phyloP scores from a whole-genome alignment of 2,113 vertebrate genomes.

The Neomonachus schauinslandi region DNA sequence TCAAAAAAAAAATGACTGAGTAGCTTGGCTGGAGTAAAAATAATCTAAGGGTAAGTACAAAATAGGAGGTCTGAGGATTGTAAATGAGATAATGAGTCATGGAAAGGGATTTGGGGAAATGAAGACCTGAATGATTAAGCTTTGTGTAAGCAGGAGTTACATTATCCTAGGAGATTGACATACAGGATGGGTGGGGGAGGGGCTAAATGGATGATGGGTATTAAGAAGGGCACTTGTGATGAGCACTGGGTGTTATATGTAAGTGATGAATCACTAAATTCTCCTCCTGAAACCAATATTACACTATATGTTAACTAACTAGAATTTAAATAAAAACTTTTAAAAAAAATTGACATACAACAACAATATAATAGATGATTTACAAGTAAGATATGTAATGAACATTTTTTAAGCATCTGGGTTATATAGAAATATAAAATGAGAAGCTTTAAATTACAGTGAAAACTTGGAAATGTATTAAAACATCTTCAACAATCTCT shows the following conservation, averaged over 20 bases:
- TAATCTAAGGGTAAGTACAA: not conserved
- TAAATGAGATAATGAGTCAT: not conserved
- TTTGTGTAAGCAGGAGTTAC: not conserved
- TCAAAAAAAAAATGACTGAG: not conserved
- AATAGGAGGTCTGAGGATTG: not conserved
- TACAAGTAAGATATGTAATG: not conserved
- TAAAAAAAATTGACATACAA: not conserved
- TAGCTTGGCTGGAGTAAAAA: not conserved
- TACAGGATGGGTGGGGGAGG: not conserved
- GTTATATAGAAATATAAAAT: slow-evolving; percentile 5
- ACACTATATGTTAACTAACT: not conserved
- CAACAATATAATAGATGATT: not conserved
- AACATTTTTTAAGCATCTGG: not conserved
- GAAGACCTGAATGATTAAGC: not conserved
- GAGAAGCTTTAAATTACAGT: not conserved
- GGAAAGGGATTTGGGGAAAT: not conserved
- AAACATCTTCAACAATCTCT: not conserved
- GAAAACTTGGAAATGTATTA: slow-evolving; percentile 38
- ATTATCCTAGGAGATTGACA: not conserved
- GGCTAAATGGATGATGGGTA: not conserved
- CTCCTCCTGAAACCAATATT: not conserved
- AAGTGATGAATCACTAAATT: not conserved
- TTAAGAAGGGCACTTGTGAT: not conserved
- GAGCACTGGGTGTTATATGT: not conserved
- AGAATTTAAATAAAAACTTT: not conserved